Percentiles rank a stretch among this genome's conserved stretches.
phyloP scores from a whole-genome alignment of 2,888 invertebrate genomes.

The Pseudococcus longispinus region DNA sequence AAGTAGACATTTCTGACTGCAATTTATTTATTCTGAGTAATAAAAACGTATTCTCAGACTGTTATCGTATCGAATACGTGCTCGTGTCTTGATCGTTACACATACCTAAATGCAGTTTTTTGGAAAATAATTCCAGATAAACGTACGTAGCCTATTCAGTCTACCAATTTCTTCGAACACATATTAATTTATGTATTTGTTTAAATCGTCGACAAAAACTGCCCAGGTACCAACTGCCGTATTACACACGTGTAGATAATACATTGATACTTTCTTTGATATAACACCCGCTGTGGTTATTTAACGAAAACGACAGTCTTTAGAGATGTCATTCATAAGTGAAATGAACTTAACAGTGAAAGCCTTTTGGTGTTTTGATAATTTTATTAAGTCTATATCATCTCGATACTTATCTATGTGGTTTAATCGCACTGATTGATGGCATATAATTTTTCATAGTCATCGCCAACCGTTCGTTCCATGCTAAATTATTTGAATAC shows the following conservation, averaged over 20 bases:
- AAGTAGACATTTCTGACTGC: no score
- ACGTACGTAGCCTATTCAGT: no score
- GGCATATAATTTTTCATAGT: slow-evolving; percentile 22
- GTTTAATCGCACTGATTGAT: slow-evolving; percentile 9
- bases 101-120: no score
- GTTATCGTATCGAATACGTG: no score
- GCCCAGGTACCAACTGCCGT: not conserved
- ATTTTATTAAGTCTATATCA: not conserved
- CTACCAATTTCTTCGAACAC: no score
- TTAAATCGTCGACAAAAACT: not conserved
- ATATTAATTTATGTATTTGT: not conserved
- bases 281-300: not conserved
- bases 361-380: not conserved
- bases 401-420: slow-evolving; percentile 30
- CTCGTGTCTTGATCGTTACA: no score
- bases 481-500: not conserved
- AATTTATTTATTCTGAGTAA: no score
- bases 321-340: not conserved
- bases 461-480: not conserved
- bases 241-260: not conserved
- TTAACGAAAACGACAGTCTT: not conserved
- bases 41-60: no score
- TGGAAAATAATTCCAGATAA: no score
- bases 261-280: slow-evolving; percentile 1
- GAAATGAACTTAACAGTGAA: slow-evolving; percentile 36